Evolutionary conservation across 2,888 invertebrate genomes (phyloP).

Genomic region (Eupithecia pulchellata): DNA sequence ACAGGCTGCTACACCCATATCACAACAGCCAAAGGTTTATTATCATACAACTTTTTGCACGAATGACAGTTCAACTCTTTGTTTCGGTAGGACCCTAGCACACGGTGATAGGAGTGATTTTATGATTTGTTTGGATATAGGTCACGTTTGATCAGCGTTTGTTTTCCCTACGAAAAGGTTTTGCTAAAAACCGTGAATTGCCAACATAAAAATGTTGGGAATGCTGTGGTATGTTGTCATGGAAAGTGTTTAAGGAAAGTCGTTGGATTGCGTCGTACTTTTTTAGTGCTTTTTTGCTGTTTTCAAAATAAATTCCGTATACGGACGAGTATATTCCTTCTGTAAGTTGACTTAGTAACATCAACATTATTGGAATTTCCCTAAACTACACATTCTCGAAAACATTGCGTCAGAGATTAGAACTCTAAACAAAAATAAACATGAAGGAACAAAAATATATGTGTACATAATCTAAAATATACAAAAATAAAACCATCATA

Average conservation of each 20-base stretch:
- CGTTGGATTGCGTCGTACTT: slow-evolving; percentile 6
- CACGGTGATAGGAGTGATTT: slow-evolving; percentile 9
- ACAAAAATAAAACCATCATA: slow-evolving; percentile 22
- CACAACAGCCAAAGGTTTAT: background rate
- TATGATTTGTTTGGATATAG: slow-evolving; percentile 40
- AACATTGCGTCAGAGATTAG: background rate
- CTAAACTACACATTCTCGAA: background rate
- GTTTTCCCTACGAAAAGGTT: slow-evolving; percentile 38
- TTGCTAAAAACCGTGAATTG: slow-evolving; percentile 26
- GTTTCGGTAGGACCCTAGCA: slow-evolving; percentile 18
- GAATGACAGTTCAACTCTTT: background rate
- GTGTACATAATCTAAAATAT: background rate
- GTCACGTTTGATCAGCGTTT: slow-evolving; percentile 47
- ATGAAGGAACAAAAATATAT: background rate
- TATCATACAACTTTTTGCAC: slow-evolving; percentile 6
- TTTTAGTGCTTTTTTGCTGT: background rate
- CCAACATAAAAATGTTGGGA: too few relatives aligned
- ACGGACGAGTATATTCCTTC: background rate
- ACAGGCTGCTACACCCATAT: slow-evolving; percentile 10
- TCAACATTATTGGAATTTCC: background rate
- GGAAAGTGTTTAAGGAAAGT: too few relatives aligned
- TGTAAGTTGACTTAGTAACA: background rate
- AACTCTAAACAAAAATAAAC: background rate
- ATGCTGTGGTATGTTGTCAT: slow-evolving; percentile 15
- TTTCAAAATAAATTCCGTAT: background rate